Evolutionary conservation across 2,797 vertebrate species (phyloP).

Genomic region (Tachyglossus aculeatus): DNA sequence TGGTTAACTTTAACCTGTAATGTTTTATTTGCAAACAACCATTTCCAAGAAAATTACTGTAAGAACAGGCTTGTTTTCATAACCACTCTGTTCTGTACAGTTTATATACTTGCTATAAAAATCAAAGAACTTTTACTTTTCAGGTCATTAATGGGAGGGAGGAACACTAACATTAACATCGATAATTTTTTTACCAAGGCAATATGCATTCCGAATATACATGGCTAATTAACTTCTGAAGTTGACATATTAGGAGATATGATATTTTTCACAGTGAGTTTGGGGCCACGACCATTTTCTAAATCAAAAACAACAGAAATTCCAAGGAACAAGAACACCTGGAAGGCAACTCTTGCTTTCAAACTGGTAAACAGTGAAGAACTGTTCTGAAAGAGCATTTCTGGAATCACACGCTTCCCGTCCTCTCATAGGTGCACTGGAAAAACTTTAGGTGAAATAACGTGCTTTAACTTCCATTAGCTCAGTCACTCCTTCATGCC

Average conservation of each 20-base stretch:
- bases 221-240: slow-evolving; percentile 8
- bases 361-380: slow-evolving; percentile 1
- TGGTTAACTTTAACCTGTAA: slow-evolving; percentile 24
- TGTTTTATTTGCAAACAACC: slow-evolving; percentile 19
- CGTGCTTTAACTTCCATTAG: too few relatives aligned
- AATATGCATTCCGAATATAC: slow-evolving; percentile 8
- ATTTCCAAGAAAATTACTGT: slow-evolving; percentile 16
- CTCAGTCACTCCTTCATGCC: too few relatives aligned
- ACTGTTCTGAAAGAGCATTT: slow-evolving; percentile 9
- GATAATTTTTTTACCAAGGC: slow-evolving; percentile 17
- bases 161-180: neutral
- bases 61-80: slow-evolving; percentile 4
- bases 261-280: neutral
- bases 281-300: slow-evolving; percentile 6
- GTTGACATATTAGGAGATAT: slow-evolving; percentile 31
- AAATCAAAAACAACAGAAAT: slow-evolving; percentile 14
- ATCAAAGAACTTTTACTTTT: slow-evolving; percentile 23
- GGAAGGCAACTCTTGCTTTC: slow-evolving; percentile 9
- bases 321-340: slow-evolving; percentile 2
- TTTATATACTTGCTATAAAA: slow-evolving; percentile 39
- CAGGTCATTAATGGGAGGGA: neutral
- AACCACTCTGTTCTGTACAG: slow-evolving; percentile 2
- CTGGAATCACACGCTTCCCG: neutral
- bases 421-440: too few relatives aligned
- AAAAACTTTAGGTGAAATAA: too few relatives aligned